Conservation (phyloP, 2,797 vertebrate species). For the Sebastes itinus region DNA sequence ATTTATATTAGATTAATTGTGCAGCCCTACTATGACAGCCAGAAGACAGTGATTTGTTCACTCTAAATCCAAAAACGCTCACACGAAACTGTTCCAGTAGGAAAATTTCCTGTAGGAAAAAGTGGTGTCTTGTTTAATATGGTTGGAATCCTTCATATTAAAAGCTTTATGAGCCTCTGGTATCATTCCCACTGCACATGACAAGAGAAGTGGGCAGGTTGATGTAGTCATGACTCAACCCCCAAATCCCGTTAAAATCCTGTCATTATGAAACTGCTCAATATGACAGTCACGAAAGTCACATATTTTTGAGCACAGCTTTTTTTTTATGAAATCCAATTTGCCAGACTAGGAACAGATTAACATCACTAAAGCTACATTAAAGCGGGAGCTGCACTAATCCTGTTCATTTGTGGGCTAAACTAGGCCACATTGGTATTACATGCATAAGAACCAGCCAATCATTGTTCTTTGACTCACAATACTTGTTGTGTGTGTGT, state of each 20-base stretch:
- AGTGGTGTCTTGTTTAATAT: background rate
- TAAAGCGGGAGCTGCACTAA: conserved; percentile 61
- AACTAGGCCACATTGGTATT: conserved; percentile 78
- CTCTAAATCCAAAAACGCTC: background rate
- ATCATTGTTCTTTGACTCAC: conserved; percentile 65
- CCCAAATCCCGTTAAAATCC: conserved; percentile 38
- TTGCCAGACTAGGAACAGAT: conserved; percentile 59
- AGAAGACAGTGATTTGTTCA: background rate
- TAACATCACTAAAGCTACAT: conserved; percentile 61
- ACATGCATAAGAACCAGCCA: conserved; percentile 69
- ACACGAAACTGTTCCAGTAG: background rate
- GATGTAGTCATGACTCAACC: conserved; percentile 16
- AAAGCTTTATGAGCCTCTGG: background rate
- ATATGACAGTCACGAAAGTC: conserved; percentile 33
- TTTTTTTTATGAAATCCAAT: conserved; percentile 59
- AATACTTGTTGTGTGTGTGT: conserved; percentile 28
- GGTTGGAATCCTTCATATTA: background rate
- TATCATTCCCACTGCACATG: background rate
- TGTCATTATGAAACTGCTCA: conserved; percentile 38
- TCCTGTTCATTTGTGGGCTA: conserved; percentile 71
- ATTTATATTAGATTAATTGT: no score
- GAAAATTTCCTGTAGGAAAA: background rate
- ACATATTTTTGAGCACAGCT: conserved; percentile 47
- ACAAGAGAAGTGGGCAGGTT: background rate
- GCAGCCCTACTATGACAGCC: background rate